Evolutionary conservation across 53 echinoderm and acorn worm species (phyloP).

Genomic region (Crossaster papposus): DNA sequence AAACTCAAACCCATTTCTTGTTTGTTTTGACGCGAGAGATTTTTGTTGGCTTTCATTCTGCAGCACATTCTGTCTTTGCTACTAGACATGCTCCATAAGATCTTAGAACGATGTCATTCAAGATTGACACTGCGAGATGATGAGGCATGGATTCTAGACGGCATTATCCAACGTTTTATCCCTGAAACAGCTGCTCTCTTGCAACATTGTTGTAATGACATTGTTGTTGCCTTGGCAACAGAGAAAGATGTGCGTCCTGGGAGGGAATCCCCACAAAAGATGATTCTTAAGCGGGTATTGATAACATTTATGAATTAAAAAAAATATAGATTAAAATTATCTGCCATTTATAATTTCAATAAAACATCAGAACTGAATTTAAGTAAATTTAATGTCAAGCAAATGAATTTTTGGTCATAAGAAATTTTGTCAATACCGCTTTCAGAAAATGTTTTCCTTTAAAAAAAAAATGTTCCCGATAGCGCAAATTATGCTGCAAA

Average conservation of each 20-base stretch:
- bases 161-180: conserved; percentile 71
- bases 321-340: background rate
- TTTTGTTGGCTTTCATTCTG: background rate
- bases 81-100: conserved; percentile 59
- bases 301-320: background rate
- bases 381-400: background rate
- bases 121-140: background rate
- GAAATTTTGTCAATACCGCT: background rate
- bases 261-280: conserved; percentile 25
- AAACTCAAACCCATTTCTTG: too few species aligned
- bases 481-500: background rate
- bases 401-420: background rate
- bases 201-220: conserved; percentile 13
- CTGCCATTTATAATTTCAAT: background rate
- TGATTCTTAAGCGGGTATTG: conserved; percentile 36
- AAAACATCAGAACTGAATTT: background rate
- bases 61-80: conserved; percentile 69
- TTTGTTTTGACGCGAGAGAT: background rate
- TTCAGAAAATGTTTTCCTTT: background rate
- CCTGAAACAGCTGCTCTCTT: conserved; percentile 69
- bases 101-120: conserved; percentile 40
- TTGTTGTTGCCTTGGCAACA: conserved; percentile 1
- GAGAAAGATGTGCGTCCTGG: background rate
- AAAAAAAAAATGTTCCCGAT: background rate
- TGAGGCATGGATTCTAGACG: conserved; percentile 48